Conservation (phyloP, 2,113 vertebrate species). For the Ictidomys tridecemlineatus region DNA sequence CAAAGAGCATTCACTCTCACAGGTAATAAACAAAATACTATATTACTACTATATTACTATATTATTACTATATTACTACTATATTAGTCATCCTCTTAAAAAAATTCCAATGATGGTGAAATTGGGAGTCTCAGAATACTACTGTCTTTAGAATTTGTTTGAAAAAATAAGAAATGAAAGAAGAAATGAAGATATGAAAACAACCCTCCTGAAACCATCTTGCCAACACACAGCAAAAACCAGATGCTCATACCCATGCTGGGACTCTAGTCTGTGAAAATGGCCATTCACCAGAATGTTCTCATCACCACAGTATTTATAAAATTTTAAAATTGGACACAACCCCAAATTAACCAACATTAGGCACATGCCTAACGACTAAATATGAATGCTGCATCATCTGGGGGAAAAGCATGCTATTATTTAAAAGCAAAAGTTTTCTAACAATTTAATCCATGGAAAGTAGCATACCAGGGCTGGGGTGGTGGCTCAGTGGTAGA, state of each 20-base stretch:
- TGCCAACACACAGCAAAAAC: conserved; percentile 15
- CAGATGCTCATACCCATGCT: background rate
- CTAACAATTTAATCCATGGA: background rate
- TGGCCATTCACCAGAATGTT: background rate
- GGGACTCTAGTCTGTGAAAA: background rate
- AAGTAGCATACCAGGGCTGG: background rate
- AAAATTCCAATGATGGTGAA: background rate
- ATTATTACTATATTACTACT: background rate
- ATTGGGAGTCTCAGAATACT: conserved; percentile 44
- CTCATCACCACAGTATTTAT: background rate
- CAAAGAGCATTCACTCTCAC: conserved; percentile 52
- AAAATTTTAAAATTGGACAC: background rate
- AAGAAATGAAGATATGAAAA: background rate
- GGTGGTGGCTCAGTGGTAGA: too few species aligned
- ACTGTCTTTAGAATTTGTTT: conserved; percentile 9
- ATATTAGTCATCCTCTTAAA: background rate
- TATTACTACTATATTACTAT: conserved; percentile 13
- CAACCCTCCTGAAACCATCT: background rate
- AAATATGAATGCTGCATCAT: background rate
- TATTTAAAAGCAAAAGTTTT: background rate
- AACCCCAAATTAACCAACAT: background rate
- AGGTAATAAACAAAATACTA: conserved; percentile 18
- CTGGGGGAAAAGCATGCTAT: background rate
- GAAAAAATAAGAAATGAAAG: background rate
- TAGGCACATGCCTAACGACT: conserved; percentile 24